These are phyloP conservation scores for Alosa sapidissima DNA, from an alignment of 2,797 vertebrate genomes.

Conservation along the genomic window DNA sequence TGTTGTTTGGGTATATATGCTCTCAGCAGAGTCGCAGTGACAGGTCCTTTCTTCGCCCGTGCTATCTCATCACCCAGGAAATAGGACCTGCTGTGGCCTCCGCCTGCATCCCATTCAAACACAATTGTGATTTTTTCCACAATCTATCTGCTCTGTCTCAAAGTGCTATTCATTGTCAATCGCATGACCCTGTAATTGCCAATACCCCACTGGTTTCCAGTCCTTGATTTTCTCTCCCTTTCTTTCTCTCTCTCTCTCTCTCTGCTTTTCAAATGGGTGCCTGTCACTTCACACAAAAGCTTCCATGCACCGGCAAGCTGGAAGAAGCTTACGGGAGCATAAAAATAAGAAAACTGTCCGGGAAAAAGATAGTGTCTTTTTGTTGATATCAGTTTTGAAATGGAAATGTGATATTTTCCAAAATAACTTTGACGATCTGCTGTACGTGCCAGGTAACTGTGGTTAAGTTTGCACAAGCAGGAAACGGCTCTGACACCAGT, in stretches of 20 bases:
- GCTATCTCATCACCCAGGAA: constrained; percentile 39
- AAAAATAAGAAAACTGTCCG: background rate
- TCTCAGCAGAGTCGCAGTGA: constrained; percentile 38
- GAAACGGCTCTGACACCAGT: background rate
- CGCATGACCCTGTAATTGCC: constrained; percentile 50
- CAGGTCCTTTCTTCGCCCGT: constrained; percentile 32
- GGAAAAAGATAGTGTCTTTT: background rate
- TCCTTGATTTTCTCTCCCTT: constrained; percentile 14
- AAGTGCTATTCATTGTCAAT: constrained; percentile 51
- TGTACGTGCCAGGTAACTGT: background rate
- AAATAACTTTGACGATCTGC: background rate
- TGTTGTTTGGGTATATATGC: constrained; percentile 33
- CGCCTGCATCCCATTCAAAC: constrained; percentile 23
- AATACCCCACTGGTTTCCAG: constrained; percentile 36
- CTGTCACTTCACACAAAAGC: constrained; percentile 12
- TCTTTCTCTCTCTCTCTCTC: background rate
- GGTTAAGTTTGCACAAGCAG: background rate
- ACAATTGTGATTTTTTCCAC: constrained; percentile 39
- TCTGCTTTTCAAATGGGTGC: background rate
- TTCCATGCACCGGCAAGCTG: constrained; percentile 4
- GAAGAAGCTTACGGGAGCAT: background rate
- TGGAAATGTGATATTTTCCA: background rate
- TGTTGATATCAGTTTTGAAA: background rate
- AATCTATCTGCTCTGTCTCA: constrained; percentile 39
- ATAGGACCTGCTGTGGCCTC: constrained; percentile 38